Evolutionary conservation across 1,140 invertebrate genomes (phyloP).

Genomic region (Aleiodes sp.): DNA sequence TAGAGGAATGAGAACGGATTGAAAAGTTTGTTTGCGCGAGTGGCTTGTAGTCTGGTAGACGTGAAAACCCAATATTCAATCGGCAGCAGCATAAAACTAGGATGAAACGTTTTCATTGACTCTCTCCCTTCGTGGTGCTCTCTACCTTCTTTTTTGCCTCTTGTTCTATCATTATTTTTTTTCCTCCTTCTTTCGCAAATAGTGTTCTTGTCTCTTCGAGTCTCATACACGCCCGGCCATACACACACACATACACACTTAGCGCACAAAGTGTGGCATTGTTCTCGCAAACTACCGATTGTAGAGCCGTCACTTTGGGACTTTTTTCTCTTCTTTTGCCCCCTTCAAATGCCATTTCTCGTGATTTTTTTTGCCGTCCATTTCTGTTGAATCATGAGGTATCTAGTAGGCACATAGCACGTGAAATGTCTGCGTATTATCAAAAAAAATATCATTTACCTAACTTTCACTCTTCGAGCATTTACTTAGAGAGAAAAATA

Average conservation of each 20-base stretch:
- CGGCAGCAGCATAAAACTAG: not conserved
- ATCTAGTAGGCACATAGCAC: too few species aligned
- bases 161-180: too few species aligned
- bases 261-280: slow-evolving; percentile 20
- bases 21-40: slow-evolving; percentile 1
- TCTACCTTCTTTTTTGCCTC: not conserved
- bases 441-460: too few species aligned
- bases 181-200: too few species aligned
- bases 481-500: too few species aligned
- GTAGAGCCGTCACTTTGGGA: slow-evolving; percentile 21
- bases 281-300: slow-evolving; percentile 32
- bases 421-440: too few species aligned
- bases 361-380: not conserved
- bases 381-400: too few species aligned
- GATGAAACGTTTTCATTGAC: slow-evolving; percentile 4
- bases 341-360: not conserved
- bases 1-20: not conserved
- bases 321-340: slow-evolving; percentile 3
- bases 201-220: too few species aligned
- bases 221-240: too few species aligned
- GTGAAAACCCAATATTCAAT: slow-evolving; percentile 3
- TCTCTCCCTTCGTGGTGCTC: not conserved
- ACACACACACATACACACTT: too few species aligned
- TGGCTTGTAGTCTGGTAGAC: not conserved
- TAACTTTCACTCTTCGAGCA: too few species aligned